Base-by-base conservation (phyloP, 2,888 invertebrate genomes). In the Sarcophaga rosellei region DNA sequence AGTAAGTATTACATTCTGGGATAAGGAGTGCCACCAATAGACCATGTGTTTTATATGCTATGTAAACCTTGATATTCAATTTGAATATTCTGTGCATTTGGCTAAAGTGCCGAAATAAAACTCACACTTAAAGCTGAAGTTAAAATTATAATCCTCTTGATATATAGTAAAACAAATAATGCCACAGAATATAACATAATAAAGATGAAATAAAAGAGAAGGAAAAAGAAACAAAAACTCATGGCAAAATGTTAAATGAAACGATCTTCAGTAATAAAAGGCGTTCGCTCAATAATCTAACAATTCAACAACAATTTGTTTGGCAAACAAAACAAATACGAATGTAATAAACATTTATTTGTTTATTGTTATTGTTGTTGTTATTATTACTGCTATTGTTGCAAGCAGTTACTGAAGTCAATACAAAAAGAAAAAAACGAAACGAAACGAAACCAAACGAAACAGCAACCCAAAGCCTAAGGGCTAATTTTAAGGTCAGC, bases 401-500 rank as follows among this genome's bases (percentile, higher is more conserved):
- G 74, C 68, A 78, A 84, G 8, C 62, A 84, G 79, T 74, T 62
- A 78, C 53, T 57, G 53, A 12, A 72, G 65, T 72, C 76, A 72
- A 76, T 62, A 69, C 78, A 20, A 69, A 69, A 59, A 78, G 59
- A 74, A 78, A 44, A 5, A 69, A 72, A 63, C 11, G 65, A 63
- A 72, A 23, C n/a, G 8, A 20, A 61, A 45, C 45, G 61, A 15
- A 69, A 76, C 70, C 25, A 76, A 70, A 77, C n/a, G 17, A 53
- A 72, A 25, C 66, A 72, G 57, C 84, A 86, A 86, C 86, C 86
- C 86, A 86, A 63, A 86, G 86, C 86, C 84, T 81, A 15, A 84
- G 86, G 86, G 81, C 78, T 86, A 86, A 81, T 81, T 86, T 86
- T 86, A 86, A 86, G 86, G 84, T 86, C 84, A 86, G 78, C 79